Evolutionary conservation across 2,113 vertebrate genomes (phyloP), one percentile per base, ranked within the genome.

Genomic region (Picathartes gymnocephalus): DNA sequence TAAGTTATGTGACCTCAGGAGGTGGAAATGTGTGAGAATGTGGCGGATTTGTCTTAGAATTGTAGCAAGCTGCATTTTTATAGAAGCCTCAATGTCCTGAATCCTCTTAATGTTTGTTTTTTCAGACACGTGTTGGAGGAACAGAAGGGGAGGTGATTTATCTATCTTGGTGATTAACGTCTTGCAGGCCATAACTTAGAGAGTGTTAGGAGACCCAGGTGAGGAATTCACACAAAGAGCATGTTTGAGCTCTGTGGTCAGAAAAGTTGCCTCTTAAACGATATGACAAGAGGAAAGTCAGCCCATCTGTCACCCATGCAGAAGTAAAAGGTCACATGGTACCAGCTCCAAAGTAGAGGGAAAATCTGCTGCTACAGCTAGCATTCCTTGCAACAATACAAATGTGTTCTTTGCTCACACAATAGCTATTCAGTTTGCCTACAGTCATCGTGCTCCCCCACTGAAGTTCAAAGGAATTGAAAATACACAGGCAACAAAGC

Each of bases 401-500:
- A 94, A 88, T 85, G 85, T 70, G 93, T 93, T 96, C 93, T 91
- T 93, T 94, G 78, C 91, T 95, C 58, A 53, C 91, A 90, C 92
- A 95, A 93, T 90, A 85, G 84, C 91, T 86, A 45, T 96, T 95
- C 90, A 94, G 85, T 95, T 95, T 95, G 94, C 62, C 54, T 83
- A 15, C 87, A 90, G 91, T 72, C 78, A 44, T 50, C 94, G 71
- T 95, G 88, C 91, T 87, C 53, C 83, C 51, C 65, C 81, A 39
- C 82, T 86, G n/a, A 81, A 84, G 92, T 93, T 93, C 91, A 94
- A 88, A 96, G 81, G 72, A 89, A 64, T 60, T 81, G 86, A 81
- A 95, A 97, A 93, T 64, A 91, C 64, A 60, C 65, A 62, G 48
- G 70, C 2, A 0, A 86, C 65, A 91, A 84, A 88, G 92, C 56